These are phyloP conservation scores for western clawed frog (Xenopus tropicalis) DNA, from an alignment of 2,113 vertebrate genomes.

Conservation along the genomic window UCB_Xtro_10.0 CM004447.2:143055001-143055500, in stretches of 20 bases:
- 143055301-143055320: slow-evolving; percentile 9
- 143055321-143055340: slow-evolving; percentile 48
- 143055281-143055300: slow-evolving; percentile 8
- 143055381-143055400: slow-evolving; percentile 74
- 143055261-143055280: not conserved
- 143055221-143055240: not conserved
- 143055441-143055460: no score
- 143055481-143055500: no score
- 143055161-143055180: not conserved
- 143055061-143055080: no score
- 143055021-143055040: no score
- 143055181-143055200: not conserved
- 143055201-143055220: not conserved
- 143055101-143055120: not conserved
- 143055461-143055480: no score
- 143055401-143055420: slow-evolving; percentile 67
- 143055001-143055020: no score
- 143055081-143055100: not conserved
- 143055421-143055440: no score
- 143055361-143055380: slow-evolving; percentile 69
- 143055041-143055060: no score
- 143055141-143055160: no score
- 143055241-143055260: not conserved
- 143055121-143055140: not conserved
- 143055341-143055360: slow-evolving; percentile 64